phyloP scores from a whole-genome alignment of 1,140 invertebrate genomes.

The Dufourea novaeangliae region DNA sequence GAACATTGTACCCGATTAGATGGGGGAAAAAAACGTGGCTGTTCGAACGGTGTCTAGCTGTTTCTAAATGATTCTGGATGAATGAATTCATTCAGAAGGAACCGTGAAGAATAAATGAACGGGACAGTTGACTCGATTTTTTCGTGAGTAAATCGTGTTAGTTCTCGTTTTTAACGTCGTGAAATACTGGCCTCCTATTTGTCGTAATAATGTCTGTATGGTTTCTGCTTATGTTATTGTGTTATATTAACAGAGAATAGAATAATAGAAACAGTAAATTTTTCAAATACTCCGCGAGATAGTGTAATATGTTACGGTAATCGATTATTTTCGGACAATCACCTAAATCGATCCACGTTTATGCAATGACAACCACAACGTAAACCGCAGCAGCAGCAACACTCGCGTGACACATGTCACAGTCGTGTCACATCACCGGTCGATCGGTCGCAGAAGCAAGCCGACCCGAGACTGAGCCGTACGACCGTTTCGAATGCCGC shows the following conservation, averaged over 20 bases:
- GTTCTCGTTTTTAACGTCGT: neutral
- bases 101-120: too few species aligned
- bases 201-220: neutral
- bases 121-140: too few species aligned
- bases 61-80: too few species aligned
- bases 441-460: constrained; percentile 73
- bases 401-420: constrained; percentile 69
- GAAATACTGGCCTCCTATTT: neutral
- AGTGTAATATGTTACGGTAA: too few species aligned
- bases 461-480: constrained; percentile 74
- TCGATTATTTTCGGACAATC: constrained; percentile 34
- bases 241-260: too few species aligned
- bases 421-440: constrained; percentile 62
- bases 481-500: constrained; percentile 35
- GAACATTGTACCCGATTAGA: neutral
- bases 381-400: constrained; percentile 53
- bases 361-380: constrained; percentile 53
- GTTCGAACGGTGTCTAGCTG: neutral
- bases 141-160: too few species aligned
- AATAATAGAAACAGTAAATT: neutral
- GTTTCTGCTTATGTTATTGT: too few species aligned
- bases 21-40: constrained; percentile 24
- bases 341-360: constrained; percentile 65
- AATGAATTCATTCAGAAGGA: too few species aligned
- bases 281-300: too few species aligned